phyloP scores from a whole-genome alignment of 2,113 vertebrate genomes.

The Sinocyclocheilus rhinocerous region DNA sequence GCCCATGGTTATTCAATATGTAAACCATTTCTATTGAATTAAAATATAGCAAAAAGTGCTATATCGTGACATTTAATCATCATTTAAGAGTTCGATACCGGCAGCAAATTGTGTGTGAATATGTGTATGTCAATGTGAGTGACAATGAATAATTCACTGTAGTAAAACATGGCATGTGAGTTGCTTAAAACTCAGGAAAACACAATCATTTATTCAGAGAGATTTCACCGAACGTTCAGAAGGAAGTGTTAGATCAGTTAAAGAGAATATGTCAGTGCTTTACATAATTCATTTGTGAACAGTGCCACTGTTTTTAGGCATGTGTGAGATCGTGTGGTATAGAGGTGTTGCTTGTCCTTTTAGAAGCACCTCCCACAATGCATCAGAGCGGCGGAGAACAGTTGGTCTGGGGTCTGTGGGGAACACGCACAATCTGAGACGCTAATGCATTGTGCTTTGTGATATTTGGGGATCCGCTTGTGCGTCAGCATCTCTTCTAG shows the following conservation, averaged over 20 bases:
- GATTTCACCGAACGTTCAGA: background rate
- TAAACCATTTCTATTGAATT: background rate
- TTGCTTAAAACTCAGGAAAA: background rate
- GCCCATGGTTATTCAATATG: background rate
- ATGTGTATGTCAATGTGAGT: background rate
- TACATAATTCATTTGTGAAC: slow-evolving; percentile 28
- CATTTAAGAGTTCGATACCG: background rate
- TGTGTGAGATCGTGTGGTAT: slow-evolving; percentile 11
- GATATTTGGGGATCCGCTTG: background rate
- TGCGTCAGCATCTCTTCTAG: background rate
- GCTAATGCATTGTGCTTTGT: slow-evolving; percentile 3
- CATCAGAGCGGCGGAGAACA: slow-evolving; percentile 21
- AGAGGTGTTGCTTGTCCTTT: slow-evolving; percentile 37
- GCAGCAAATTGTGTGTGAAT: background rate
- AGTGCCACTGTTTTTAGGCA: background rate
- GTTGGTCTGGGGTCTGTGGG: slow-evolving; percentile 36
- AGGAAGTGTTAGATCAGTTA: background rate
- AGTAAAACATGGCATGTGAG: background rate
- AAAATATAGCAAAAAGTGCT: background rate
- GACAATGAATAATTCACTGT: background rate
- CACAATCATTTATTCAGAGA: background rate
- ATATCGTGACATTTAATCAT: background rate
- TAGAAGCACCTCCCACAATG: slow-evolving; percentile 26
- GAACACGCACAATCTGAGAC: background rate
- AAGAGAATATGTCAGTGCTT: slow-evolving; percentile 13